Evolutionary conservation across 2,797 vertebrate genomes (phyloP), one percentile per base, ranked within the genome.

Genomic region (Smutsia gigantea): DNA sequence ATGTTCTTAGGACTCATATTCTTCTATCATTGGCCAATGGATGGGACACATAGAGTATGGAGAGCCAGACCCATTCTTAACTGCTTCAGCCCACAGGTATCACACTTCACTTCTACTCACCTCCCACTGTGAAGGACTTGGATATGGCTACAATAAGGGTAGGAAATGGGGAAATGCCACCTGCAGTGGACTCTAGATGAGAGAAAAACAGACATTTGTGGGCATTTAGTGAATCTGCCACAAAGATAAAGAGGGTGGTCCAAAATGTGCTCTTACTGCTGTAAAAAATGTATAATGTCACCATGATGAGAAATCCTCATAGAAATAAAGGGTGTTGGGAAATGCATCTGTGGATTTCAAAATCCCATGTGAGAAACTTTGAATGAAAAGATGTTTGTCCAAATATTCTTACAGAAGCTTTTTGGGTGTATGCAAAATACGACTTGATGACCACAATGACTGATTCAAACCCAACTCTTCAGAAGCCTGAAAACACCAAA

Each of bases 91-190:
- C 79, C 63, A 31, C 9, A 12, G n/a, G 21, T 2, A 8, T 14
- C 74, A 31, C 5, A 57, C n/a, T 0, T 34, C 4, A 5, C n/a
- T 0, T 23, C 53, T 11, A 10, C 37, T 25, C n/a, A 11, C 18
- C 13, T 6, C 29, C 34, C 31, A 2, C 0, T 39, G 37, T 39
- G 1, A 1, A 74, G 39, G n/a, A 59, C 15, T 4, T 1, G 6
- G 13, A 14, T 1, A 8, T 7, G 14, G 7, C 15, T 51, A 42
- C 4, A 0, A 12, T 0, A 39, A 13, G 13, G 13, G 14, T 0
- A 1, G 23, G 49, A 4, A 7, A 14, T 23, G 42, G 34, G 25
- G 9, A 27, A 5, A 25, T 2, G 1, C 1, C 1, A 11, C 9
- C 7, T 0, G 0, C 8, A 7, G 4, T 2, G 4, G 46, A 19